Base-by-base conservation (phyloP, 2,113 vertebrate species). In the Chionodraco myersi region DNA sequence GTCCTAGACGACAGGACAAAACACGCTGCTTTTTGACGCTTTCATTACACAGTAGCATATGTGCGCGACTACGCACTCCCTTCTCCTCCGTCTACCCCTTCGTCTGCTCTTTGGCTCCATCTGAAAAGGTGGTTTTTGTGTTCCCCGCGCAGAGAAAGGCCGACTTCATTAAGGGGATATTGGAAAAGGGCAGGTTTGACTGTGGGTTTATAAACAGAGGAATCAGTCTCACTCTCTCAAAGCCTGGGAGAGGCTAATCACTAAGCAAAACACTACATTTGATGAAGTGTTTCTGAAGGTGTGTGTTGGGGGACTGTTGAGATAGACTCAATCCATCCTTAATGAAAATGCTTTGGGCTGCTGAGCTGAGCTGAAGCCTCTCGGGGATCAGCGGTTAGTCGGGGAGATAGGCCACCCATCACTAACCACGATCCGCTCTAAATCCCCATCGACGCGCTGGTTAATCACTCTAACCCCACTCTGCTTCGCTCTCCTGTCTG, bases 211-310 rank as follows among this genome's bases (percentile, higher is more conserved):
- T 90, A 91, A 92, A 89, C 94, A 92, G 93, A 95, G 95, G 95
- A 90, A 93, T 93, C 92, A 90, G 89, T 90, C 91, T 88, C 95
- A 89, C 74, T 96, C 95, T 96, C 95, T 97, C 96, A 96, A 94
- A 96, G 96, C 95, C 95, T 95, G 94, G 95, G 95, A 96, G 84
- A 95, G 95, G 95, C 96, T 99, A 99, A 99, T 98, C 98, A 97
- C 97, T 97, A 98, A 99, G 98, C 98, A 99, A 99, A 99, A 99
- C 97, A 99, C 97, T 98, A 96, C 96, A 98, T 97, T 97, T 98
- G 97, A 99, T 99, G 97, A 99, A 98, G 97, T 99, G 97, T 99
- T 99, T 98, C 97, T 99, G 95, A 97, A 97, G 94, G 88, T 91
- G 90, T 91, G 91, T 90, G 84, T 92, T 87, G 86, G 72, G 84